Conservation (phyloP, 2,888 invertebrate species). For the Chrysomela aeneicollis region DNA sequence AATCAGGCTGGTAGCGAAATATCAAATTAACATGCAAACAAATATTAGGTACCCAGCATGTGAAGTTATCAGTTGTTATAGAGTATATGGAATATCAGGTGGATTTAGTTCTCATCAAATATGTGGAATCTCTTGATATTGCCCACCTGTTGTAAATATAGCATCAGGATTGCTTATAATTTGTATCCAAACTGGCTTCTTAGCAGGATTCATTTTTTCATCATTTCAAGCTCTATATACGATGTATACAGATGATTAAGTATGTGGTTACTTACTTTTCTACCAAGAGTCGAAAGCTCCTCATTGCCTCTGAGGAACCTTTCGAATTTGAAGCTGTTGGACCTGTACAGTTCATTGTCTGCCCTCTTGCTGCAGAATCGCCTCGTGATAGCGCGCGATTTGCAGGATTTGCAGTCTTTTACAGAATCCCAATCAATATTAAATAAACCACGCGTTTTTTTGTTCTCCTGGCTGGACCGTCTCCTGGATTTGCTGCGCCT, state of each 20-base stretch:
- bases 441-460: conserved; percentile 58
- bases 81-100: too few relatives aligned
- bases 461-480: conserved; percentile 50
- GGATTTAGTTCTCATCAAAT: too few relatives aligned
- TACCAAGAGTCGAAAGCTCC: conserved; percentile 63
- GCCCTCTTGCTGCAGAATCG: conserved; percentile 78
- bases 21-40: too few relatives aligned
- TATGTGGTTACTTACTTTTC: conserved; percentile 68
- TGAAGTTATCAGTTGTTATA: background rate
- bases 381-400: conserved; percentile 70
- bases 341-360: conserved; percentile 86
- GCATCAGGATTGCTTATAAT: too few relatives aligned
- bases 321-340: conserved; percentile 89
- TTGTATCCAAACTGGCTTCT: too few relatives aligned
- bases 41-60: background rate
- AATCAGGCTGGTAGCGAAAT: too few relatives aligned
- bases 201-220: too few relatives aligned
- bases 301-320: conserved; percentile 79
- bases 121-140: too few relatives aligned
- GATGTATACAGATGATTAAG: too few relatives aligned
- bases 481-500: conserved; percentile 57
- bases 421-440: conserved; percentile 66
- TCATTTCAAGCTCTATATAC: too few relatives aligned
- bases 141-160: too few relatives aligned
- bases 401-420: conserved; percentile 65